Base-by-base conservation (phyloP, 2,888 invertebrate species). In the Acanthosoma haemorrhoidale region DNA sequence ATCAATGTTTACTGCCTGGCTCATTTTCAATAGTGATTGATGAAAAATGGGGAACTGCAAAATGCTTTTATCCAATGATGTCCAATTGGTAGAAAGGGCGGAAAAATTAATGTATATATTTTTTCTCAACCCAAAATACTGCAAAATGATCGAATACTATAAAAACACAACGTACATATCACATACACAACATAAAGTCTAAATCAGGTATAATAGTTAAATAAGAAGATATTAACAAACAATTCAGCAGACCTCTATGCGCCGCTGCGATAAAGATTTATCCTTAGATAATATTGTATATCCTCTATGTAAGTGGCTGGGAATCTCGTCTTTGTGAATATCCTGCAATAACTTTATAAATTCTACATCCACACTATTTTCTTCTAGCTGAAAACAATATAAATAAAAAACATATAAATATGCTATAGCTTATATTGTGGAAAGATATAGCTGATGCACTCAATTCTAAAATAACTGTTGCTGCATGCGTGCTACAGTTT, bases 31-130 rank as follows among this genome's bases (percentile, higher is more conserved):
- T 6, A 72, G 29, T n/a, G 71, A 51, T 15, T 71, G 58, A 13
- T 51, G 15, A 32, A 71, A 64, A 15, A 67, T 58, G 9, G 72
- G 69, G 58, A 72, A 25, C 13, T 72, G 38, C 5, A 72, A 69
- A 32, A 72, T 21, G n/a, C 69, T 69, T 25, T 32, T 51, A 57
- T 72, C 71, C 32, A 72, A 59, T 15, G 66, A 58, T n/a, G 43
- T 81, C 93, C 94, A 94, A 77, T 94, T 92, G 0, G 91, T 89
- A 1, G 93, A 92, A 92, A 96, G 91, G 34, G 94, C 94, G 67
- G 94, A 91, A 82, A 93, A 96, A 43, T 94, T 87, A 81, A 90
- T 94, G 86, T 93, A 94, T 1, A 94, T 82, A 1, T 93, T 91
- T 1, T 88, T 84, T 68, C 83, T 83, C 0, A 83, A 81, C 0